Base-by-base conservation (phyloP, 2,888 invertebrate genomes). In the Diloba caeruleocephala region DNA sequence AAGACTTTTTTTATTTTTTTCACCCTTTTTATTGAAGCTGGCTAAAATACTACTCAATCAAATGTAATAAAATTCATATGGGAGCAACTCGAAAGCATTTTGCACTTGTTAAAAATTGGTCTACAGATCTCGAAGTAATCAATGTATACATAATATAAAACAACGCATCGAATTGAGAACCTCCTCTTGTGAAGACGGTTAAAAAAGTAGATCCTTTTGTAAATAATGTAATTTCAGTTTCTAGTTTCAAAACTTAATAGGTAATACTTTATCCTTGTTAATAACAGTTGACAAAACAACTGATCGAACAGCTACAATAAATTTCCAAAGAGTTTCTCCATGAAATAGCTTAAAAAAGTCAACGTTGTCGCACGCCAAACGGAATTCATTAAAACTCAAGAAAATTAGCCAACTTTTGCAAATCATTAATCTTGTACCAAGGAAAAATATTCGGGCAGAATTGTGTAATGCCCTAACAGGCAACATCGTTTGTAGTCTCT, bases 341-440 rank as follows among this genome's bases (percentile, higher is more conserved):
- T 37, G 44, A 60, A 48, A 56, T 45, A 62, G 57, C 43, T 65
- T 39, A 19, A 59, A 65, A 70, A 66, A 59, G 61, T 68, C 71
- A 43, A 33, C 52, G 32, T 15, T 42, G 53, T 64, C 57, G 31
- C 50, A 32, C 26, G 48, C 46, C 49, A 51, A 54, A 62, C 53
- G 59, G 72, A 72, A 74, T 81, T 83, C 78, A 76, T 83, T 79
- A 79, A 65, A 74, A 71, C 64, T 70, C 65, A 46, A 64, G 73
- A 69, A 79, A 78, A 82, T 81, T 82, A 78, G 73, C 65, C 59
- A 82, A 82, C 70, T 84, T 83, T 78, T 72, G 74, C 78, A 75
- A 74, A 76, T 77, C 80, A 82, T 84, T 81, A 76, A 81, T 84
- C 83, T 79, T 76, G 45, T 44, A 56, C 44, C 10, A 42, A 58